Conservation (phyloP, 2,113 vertebrate genomes). For the Eira barbara region DNA sequence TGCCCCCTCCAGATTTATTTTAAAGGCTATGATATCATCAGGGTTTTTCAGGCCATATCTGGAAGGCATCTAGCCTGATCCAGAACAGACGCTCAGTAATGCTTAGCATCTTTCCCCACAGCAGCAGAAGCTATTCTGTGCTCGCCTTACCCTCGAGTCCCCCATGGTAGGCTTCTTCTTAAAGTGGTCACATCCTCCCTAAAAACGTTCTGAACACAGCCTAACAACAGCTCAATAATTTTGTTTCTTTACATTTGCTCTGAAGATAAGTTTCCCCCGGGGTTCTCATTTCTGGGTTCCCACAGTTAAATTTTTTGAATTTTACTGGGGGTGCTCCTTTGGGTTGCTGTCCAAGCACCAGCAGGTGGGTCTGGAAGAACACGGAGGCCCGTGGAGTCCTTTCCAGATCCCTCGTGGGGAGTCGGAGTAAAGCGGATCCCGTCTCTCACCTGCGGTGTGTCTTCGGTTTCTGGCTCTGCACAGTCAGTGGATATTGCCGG, state of each 20-base stretch:
- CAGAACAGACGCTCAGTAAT: fast-evolving
- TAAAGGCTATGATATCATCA: fast-evolving
- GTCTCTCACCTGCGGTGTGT: background rate
- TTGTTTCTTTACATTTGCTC: background rate
- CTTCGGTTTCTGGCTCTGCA: background rate
- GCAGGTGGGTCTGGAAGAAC: fast-evolving
- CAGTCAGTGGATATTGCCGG: background rate
- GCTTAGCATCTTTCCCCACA: fast-evolving
- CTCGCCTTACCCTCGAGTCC: fast-evolving
- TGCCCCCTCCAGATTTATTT: background rate
- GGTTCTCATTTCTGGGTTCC: background rate
- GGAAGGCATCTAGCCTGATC: background rate
- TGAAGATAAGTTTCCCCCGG: background rate
- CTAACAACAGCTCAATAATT: fast-evolving
- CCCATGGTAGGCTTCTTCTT: background rate
- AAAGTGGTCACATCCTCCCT: background rate
- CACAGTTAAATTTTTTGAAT: background rate
- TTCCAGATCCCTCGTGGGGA: background rate
- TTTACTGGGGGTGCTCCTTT: background rate
- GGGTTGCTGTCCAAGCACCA: background rate
- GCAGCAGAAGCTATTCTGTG: fast-evolving
- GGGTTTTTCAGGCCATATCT: too few species aligned
- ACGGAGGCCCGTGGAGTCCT: fast-evolving
- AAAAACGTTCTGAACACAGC: background rate
- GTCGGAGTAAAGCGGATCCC: background rate